Conservation (phyloP, 2,888 invertebrate species). For the Bugula neritina region DNA sequence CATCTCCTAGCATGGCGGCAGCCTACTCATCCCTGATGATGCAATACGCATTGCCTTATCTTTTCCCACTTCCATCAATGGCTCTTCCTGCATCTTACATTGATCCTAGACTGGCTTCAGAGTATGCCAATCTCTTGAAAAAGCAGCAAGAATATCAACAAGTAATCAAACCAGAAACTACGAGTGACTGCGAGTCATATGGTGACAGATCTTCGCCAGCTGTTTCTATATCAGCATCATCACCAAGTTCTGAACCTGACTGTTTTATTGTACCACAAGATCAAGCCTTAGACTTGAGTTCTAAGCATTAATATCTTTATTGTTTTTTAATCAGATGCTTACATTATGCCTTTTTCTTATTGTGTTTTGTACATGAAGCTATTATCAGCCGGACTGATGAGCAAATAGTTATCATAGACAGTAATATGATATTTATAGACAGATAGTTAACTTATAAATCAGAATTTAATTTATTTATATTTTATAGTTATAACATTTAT, state of each 20-base stretch:
- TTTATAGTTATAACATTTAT: too few species aligned
- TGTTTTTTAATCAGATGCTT: neutral
- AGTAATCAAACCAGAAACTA: neutral
- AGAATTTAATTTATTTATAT: constrained; percentile 11
- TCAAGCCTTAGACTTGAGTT: constrained; percentile 21
- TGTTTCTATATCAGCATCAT: neutral
- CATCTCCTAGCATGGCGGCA: constrained; percentile 2
- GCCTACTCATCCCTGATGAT: constrained; percentile 23
- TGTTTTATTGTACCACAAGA: constrained; percentile 21
- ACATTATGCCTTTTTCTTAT: neutral
- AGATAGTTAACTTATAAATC: neutral
- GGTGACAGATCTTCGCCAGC: constrained; percentile 14
- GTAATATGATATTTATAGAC: neutral
- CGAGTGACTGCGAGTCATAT: constrained; percentile 24
- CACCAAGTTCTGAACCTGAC: constrained; percentile 1
- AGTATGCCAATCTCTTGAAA: neutral
- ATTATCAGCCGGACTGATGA: constrained; percentile 22
- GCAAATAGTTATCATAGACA: too few species aligned
- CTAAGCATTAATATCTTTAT: constrained; percentile 22
- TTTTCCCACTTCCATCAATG: constrained; percentile 10
- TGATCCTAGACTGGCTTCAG: neutral
- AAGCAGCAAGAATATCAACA: neutral
- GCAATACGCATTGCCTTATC: constrained; percentile 17
- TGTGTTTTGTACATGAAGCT: too few species aligned
- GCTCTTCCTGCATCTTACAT: neutral